Conservation (phyloP, 2,113 vertebrate genomes). For the Sterna hirundo region DNA sequence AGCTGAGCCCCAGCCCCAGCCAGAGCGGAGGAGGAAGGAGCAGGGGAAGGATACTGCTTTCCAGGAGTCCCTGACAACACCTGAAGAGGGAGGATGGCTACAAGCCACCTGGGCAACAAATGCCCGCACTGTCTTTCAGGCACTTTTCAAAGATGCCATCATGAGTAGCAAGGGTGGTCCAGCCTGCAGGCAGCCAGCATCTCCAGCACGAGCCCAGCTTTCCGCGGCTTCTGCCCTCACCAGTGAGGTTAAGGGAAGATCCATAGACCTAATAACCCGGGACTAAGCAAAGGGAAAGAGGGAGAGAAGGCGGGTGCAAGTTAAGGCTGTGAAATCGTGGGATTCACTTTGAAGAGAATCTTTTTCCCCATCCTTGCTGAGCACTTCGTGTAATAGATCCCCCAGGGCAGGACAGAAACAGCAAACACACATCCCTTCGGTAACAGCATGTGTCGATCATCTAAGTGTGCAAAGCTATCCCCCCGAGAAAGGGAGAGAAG, state of each 20-base stretch:
- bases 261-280: neutral
- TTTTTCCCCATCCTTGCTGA: neutral
- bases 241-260: neutral
- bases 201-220: neutral
- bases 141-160: neutral
- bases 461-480: neutral
- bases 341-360: neutral
- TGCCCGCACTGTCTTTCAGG: too few relatives aligned
- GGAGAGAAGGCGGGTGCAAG: neutral
- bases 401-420: neutral
- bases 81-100: neutral
- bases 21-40: too few relatives aligned
- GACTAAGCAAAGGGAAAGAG: neutral
- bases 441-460: rapidly evolving
- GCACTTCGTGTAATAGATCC: neutral
- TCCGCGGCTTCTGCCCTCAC: neutral
- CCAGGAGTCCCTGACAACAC: neutral
- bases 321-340: neutral
- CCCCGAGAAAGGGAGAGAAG: neutral
- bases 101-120: neutral
- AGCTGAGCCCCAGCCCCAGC: neutral
- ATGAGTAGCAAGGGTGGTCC: neutral
- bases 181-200: neutral
- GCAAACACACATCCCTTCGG: neutral
- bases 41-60: neutral